Conservation (phyloP, 1,140 invertebrate species). For the Anoplophora glabripennis region DNA sequence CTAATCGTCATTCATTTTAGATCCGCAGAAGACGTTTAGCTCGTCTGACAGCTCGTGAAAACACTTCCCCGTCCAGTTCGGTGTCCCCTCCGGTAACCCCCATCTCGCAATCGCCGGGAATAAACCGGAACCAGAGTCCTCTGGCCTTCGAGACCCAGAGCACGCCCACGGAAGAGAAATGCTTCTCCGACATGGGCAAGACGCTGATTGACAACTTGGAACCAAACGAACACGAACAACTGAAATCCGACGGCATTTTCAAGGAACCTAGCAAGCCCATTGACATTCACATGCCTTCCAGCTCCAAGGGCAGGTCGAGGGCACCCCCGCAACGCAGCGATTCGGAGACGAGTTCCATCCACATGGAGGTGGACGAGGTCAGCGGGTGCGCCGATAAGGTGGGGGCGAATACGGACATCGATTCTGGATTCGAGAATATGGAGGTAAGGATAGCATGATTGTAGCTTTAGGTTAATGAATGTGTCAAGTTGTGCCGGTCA, state of each 20-base stretch:
- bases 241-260: conserved; percentile 33
- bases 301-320: conserved; percentile 32
- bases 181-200: conserved; percentile 12
- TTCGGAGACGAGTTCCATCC: conserved; percentile 47
- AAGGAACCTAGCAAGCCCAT: conserved; percentile 44
- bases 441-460: conserved; percentile 56
- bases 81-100: conserved; percentile 43
- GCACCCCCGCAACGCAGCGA: conserved; percentile 39
- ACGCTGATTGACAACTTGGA: background rate
- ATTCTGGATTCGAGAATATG: conserved; percentile 75
- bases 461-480: too few species aligned
- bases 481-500: too few species aligned
- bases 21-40: conserved; percentile 67
- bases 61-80: conserved; percentile 43
- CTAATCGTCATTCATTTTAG: conserved; percentile 53
- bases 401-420: conserved; percentile 60
- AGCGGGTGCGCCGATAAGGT: conserved; percentile 50
- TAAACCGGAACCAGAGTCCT: conserved; percentile 42
- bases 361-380: conserved; percentile 60
- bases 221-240: conserved; percentile 14
- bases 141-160: conserved; percentile 26
- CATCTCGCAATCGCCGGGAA: conserved; percentile 42
- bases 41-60: conserved; percentile 57
- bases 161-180: conserved; percentile 28
- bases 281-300: conserved; percentile 40